Evolutionary conservation across 2,797 vertebrate genomes (phyloP), one percentile per base, ranked within the genome.

Genomic region (Channa striata): DNA sequence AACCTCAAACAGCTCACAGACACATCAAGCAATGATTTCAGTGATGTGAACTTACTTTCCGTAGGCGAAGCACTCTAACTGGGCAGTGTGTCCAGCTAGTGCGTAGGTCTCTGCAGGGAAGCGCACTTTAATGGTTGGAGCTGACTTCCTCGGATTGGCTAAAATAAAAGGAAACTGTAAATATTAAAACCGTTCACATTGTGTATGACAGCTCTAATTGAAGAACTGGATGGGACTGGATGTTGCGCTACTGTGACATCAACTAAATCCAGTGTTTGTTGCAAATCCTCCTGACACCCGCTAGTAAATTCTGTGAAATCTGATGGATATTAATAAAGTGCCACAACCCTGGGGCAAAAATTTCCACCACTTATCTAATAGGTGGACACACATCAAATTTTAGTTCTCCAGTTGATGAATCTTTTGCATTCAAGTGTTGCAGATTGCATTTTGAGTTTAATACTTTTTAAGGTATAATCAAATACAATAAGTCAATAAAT

Each of bases 41-140:
- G 4, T 21, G 21, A 2, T 30, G 44, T 2, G 39, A 70, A 95
- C 98, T 94, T 92, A 98, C 97, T 98, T 99, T 74, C 97, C 97
- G 11, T 97, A 97, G 79, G 98, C 97, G n/a, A 98, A 99, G 82
- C 97, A 99, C 87, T 99, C 98, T 82, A 99, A 72, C 65, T 95
- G 95, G 59, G 95, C 89, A 0, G 89, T 89, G 68, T 97, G 96
- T 68, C 97, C 97, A 0, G 95, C 87, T 19, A 99, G 91, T 0
- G 95, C 95, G 0, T 98, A 99, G 4, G 95, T 99, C 90, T 99
- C 98, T 3, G 95, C 93, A 0, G 96, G 95, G 79, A 98, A 98
- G n/a, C 93, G 94, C 78, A 97, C 96, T 83, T 96, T 97, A 77
- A 99, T 97, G 91, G 77, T 97, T 21, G 97, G 97, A 0, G 94